Base-by-base conservation (phyloP, 2,888 invertebrate genomes). In the Cataglyphis cursor region DNA sequence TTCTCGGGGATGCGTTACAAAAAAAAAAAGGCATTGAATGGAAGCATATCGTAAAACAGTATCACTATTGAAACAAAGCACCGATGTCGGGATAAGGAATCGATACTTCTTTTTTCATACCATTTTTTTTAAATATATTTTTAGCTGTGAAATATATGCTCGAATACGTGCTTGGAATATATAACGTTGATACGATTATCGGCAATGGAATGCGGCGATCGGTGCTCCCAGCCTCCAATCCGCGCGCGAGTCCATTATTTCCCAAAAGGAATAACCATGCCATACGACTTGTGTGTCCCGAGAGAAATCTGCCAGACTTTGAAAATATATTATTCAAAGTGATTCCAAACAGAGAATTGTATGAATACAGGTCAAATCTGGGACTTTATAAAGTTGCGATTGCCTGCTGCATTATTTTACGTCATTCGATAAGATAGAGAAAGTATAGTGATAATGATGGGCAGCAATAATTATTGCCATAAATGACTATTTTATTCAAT, bases 131-230 rank as follows among this genome's bases (percentile, higher is more conserved):
- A 66, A 66, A 68, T 44, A 28, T 31, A 24, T 5, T 31, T 31
- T 31, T 4, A 31, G 5, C 31, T 31, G 4, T 15, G 28, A 15
- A 28, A 57, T 44, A 18, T 31, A 44, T 28, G 41, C 31, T 64
- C 35, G 44, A 4, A 9, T 51, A 8, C 51, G n/a, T 38, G 70
- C 8, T 68, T 78, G 78, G 78, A 70, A 70, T 44, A 12, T 41
- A 59, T 70, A 78, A 21, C 78, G 15, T 4, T 41, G 66, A 78
- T 78, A 78, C 57, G 70, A 59, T 78, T 70, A 78, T 78, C 78
- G 24, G 21, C 59, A 44, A 78, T 78, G 31, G 57, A 31, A 68
- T 59, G 57, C 31, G 41, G 41, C 54, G 66, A 78, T 44, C 4
- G 76, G 41, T 35, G 28, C 28, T 66, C 57, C 31, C 24, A 35